Percentiles rank a stretch among this genome's conserved stretches.
Evolutionary conservation across 2,888 invertebrate species (phyloP).

Genomic region (Anodontia alba): DNA sequence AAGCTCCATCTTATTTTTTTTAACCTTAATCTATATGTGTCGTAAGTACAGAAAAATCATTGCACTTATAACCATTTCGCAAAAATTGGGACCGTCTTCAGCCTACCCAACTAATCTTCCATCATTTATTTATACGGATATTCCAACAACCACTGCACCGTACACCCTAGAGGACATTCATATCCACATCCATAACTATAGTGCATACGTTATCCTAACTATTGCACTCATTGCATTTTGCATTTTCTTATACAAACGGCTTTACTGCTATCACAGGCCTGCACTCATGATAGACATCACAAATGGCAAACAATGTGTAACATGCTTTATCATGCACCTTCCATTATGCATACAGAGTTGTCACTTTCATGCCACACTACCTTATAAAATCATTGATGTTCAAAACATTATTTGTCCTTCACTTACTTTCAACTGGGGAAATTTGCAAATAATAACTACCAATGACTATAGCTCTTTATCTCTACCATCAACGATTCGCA

Average conservation of each 20-base stretch:
- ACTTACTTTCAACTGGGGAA: neutral
- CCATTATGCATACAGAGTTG: constrained; percentile 1
- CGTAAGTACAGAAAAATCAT: neutral
- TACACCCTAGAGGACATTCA: neutral
- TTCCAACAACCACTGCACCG: neutral
- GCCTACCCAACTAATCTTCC: neutral
- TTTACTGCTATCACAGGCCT: neutral
- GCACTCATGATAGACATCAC: neutral
- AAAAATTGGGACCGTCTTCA: neutral
- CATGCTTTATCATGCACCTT: neutral
- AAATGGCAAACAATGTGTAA: neutral
- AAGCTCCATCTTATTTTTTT: neutral
- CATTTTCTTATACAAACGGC: neutral
- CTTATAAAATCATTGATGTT: neutral
- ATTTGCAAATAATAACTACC: neutral
- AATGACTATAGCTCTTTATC: neutral
- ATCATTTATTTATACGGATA: neutral
- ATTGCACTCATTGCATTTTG: neutral
- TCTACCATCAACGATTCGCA: neutral
- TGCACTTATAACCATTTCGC: neutral
- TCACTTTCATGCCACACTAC: neutral
- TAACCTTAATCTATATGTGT: neutral
- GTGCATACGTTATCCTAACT: neutral
- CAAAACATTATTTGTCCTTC: neutral
- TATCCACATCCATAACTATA: neutral